Evolutionary conservation across 2,888 invertebrate species (phyloP), one percentile per base, ranked within the genome.

Genomic region (Philopedon plagiatum): DNA sequence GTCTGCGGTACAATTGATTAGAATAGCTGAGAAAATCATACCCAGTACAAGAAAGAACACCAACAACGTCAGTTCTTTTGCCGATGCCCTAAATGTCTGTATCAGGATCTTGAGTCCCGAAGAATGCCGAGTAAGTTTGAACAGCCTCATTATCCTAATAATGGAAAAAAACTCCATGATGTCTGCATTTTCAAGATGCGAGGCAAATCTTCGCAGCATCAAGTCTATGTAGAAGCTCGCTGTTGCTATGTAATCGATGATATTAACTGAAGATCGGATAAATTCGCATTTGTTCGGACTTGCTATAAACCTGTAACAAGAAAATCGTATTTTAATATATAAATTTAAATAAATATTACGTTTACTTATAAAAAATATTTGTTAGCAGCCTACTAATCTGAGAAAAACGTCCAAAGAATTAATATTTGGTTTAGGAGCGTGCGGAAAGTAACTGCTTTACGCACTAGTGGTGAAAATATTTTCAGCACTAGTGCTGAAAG

Each of bases 201-300:
- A 93, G 68, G 96, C 95, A 86, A 96, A 95, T 84, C 93, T 93
- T 83, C 96, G 94, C 78, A 97, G 90, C 80, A 93, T 91, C 83
- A 97, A 89, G 87, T 98, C 97, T 86, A 97, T 93, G 90, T 99
- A 99, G 89, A 99, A 99, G 85, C 97, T 98, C 86, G 98, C 90
- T 39, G 99, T 99, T 76, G 99, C 99, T 80, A 99, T 96, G 87
- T 98, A 97, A 87, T 99, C 99, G 87, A 99, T 99, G 86, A 99
- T 94, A 88, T 99, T 99, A 57, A 86, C 97, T 75, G 98, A 98
- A 84, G 93, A 96, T 86, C 94, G 95, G 86, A 98, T 91, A 88
- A 99, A 99, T 83, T 94, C 94, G 86, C 95, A 94, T 86, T 97
- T 97, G 85, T 94, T 95, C 32, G 97, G 97, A 78, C 95, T 94